Percentiles rank a stretch among this genome's conserved stretches.
Conservation (phyloP, 2,797 vertebrate species). For the Manis crassicaudata region DNA sequence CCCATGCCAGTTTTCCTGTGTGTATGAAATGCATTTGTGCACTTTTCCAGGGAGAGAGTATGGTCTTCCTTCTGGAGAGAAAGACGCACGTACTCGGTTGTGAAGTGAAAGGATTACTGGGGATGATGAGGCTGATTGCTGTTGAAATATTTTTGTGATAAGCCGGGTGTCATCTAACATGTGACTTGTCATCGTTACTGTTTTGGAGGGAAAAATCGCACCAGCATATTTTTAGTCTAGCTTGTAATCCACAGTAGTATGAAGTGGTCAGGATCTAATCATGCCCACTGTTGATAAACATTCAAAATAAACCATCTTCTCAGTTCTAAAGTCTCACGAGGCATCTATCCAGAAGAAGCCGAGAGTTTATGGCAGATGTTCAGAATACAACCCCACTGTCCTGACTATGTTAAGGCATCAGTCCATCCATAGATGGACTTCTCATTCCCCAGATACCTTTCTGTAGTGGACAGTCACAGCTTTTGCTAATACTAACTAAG, state of each 20-base stretch:
- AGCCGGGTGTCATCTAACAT: conserved; percentile 35
- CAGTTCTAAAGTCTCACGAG: neutral
- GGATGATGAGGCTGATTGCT: conserved; percentile 18
- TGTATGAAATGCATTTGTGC: neutral
- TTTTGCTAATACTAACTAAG: neutral
- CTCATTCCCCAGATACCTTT: neutral
- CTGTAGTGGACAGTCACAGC: neutral
- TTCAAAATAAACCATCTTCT: conserved; percentile 34
- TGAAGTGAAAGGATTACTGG: conserved; percentile 31
- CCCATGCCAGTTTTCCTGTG: neutral
- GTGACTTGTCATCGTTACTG: conserved; percentile 21
- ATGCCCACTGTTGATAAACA: neutral
- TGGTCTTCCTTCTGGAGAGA: conserved; percentile 17
- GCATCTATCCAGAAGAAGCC: neutral
- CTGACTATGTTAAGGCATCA: neutral
- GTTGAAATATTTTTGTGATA: conserved; percentile 16
- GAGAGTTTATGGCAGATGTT: neutral
- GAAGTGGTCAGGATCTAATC: conserved; percentile 44
- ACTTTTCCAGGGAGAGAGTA: neutral
- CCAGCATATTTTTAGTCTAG: conserved; percentile 51
- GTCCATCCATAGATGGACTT: rapidly evolving
- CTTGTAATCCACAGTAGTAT: neutral
- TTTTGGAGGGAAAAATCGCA: conserved; percentile 46
- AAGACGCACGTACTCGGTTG: neutral
- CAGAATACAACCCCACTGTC: neutral